Base-by-base conservation (phyloP, 1,140 invertebrate genomes). In the Leptinotarsa defecta region DNA sequence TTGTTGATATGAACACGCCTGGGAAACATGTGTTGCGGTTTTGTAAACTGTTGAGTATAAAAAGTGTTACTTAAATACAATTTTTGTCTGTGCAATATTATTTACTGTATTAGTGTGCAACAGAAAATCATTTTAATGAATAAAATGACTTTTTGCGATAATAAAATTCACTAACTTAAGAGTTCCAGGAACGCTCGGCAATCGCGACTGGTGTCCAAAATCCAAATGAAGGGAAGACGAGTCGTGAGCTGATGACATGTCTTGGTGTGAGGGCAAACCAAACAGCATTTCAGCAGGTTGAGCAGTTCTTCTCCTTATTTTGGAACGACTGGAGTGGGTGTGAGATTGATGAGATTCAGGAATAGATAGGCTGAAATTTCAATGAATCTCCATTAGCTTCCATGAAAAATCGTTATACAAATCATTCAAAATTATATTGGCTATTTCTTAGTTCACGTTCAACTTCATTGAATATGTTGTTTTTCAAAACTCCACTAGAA, bases 211-310 rank as follows among this genome's bases (percentile, higher is more conserved):
- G n/a, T 92, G 84, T n/a, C 91, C 88, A 81, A 70, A 76, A 62
- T 81, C 78, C n/a, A 78, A 48, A 43, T 72, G 71, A 48, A 82
- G 76, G 49, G 75, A 71, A 62, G 77, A 76, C 15, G 78, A 64
- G 61, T 80, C 78, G n/a, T 74, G 74, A 17, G 82, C 79, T 57
- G 80, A 76, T 3, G 74, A 78, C 81, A 83, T 82, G 64, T 76
- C 74, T 61, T 74, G 67, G 67, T 77, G 74, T 13, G 78, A n/a
- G 49, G 77, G 75, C 82, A 83, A 61, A 81, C 90, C 90, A 83
- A 90, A 93, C 34, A 94, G 86, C 65, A 94, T 84, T 81, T 94
- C 92, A 75, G 91, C 88, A 0, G 91, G 88, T 71, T 90, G 89
- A 20, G 91, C 89, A 52, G 92, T 92, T 78, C 90, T 87, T 80